phyloP scores from a whole-genome alignment of 2,797 vertebrate genomes.

The Rhinatrema bivittatum region DNA sequence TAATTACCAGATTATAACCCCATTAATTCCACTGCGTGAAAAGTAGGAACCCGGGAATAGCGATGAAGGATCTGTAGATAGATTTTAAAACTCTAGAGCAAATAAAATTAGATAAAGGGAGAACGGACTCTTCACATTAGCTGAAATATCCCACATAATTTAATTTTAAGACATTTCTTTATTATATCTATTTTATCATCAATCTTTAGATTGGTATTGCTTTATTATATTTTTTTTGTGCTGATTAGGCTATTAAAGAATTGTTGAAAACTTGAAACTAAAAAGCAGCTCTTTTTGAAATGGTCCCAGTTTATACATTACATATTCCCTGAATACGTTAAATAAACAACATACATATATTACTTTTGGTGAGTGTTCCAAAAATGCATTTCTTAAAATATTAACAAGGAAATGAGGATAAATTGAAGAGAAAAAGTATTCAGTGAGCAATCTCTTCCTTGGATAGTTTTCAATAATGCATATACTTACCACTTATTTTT shows the following conservation, averaged over 20 bases:
- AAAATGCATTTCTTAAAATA: slow-evolving; percentile 63
- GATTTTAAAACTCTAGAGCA: slow-evolving; percentile 47
- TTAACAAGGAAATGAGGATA: slow-evolving; percentile 53
- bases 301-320: slow-evolving; percentile 61
- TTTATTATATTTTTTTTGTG: neutral
- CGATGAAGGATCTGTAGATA: slow-evolving; percentile 39
- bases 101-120: slow-evolving; percentile 25
- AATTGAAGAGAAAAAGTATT: too few relatives aligned
- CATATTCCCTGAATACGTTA: slow-evolving; percentile 64
- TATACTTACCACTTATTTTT: slow-evolving; percentile 25
- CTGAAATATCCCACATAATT: slow-evolving; percentile 29
- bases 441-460: slow-evolving; percentile 30
- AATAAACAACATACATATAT: slow-evolving; percentile 67
- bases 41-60: slow-evolving; percentile 49
- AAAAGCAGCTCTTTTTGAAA: slow-evolving; percentile 42
- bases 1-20: slow-evolving; percentile 66
- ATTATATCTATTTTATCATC: slow-evolving; percentile 22
- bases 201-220: neutral
- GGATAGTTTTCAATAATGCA: slow-evolving; percentile 55
- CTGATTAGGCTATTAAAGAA: slow-evolving; percentile 15
- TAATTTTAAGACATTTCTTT: slow-evolving; percentile 27
- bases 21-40: slow-evolving; percentile 52
- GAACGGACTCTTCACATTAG: slow-evolving; percentile 10
- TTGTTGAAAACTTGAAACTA: slow-evolving; percentile 16
- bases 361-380: slow-evolving; percentile 63